Evolutionary conservation across 64 coral and sea anemone species (phyloP), one percentile per base, ranked within the genome.

Genomic region (Orbicella faveolata): DNA sequence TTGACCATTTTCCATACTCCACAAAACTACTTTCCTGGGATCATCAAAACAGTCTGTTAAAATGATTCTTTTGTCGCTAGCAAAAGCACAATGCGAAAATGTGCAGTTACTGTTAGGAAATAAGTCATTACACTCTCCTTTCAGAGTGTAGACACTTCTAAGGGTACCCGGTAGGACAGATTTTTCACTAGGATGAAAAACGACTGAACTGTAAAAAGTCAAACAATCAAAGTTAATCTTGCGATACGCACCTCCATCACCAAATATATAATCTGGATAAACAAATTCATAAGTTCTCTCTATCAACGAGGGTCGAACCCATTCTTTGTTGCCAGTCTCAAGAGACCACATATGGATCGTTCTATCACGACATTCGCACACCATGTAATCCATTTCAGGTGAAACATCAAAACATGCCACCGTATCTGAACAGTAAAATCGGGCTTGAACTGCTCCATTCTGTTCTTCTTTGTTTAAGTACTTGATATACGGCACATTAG

Each of bases 41-140:
- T 70, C 25, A 25, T 23, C 20, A 70, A 26, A 26, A 26, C 67
- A 70, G 25, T 70, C 67, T 70, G 67, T 70, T n/a, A 70, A 70
- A 10, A 70, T 70, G 30, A 10, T n/a, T 25, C 21, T 25, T 25
- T 21, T 70, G 25, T 70, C 67, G 8, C 67, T 26, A 26, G 21
- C 9, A 70, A 70, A 70, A 25, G 67, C 55, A 30, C 63, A 84
- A 72, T 84, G 5, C n/a, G 82, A 69, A 11, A 84, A 70, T 15
- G 11, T 25, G 17, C 63, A 84, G 2, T 30, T 13, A 51, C 63
- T 84, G 0, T 84, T 23, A 4, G 82, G 64, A 16, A 70, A 84
- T 53, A 70, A 36, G 4, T 26, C 63, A 39, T 52, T 21, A 1
- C 0, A 25, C 0, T 84, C 82, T 72, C 82, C 82, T 12, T 4